Conservation (phyloP, 2,113 vertebrate genomes). For the Pseudorectes ferrugineus region DNA sequence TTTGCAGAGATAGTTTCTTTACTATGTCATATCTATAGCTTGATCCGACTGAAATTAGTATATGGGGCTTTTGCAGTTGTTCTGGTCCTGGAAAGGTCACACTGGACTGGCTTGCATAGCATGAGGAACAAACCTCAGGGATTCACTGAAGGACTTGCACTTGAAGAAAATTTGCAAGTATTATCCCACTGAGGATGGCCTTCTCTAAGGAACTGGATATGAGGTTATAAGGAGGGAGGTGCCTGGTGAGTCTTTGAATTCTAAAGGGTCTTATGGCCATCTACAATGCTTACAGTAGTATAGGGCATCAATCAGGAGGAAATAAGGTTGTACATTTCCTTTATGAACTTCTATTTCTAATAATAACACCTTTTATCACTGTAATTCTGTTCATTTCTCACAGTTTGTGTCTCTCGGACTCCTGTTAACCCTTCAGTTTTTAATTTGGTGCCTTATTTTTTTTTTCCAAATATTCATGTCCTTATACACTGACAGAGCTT, state of each 20-base stretch:
- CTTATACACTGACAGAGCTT: background rate
- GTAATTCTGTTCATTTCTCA: background rate
- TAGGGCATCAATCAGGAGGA: background rate
- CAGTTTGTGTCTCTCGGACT: background rate
- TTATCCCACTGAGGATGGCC: background rate
- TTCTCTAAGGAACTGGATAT: background rate
- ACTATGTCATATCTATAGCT: background rate
- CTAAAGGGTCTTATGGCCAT: background rate
- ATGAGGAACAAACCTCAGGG: background rate
- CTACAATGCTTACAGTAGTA: background rate
- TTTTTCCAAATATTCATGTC: background rate
- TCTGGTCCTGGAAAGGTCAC: background rate
- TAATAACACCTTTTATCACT: background rate
- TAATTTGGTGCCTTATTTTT: background rate
- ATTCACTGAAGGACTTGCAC: background rate
- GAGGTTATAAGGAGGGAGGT: background rate
- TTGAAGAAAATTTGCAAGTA: background rate
- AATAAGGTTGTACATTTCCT: background rate
- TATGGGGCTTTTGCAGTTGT: background rate
- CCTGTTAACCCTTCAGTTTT: background rate
- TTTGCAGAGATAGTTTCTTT: background rate
- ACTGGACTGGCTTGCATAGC: background rate
- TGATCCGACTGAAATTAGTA: background rate
- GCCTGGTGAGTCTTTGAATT: background rate
- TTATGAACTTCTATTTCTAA: background rate